Percentiles rank a stretch among this genome's conserved stretches.
Conservation (phyloP, 2,797 vertebrate species). For the Naso thynnoides region DNA sequence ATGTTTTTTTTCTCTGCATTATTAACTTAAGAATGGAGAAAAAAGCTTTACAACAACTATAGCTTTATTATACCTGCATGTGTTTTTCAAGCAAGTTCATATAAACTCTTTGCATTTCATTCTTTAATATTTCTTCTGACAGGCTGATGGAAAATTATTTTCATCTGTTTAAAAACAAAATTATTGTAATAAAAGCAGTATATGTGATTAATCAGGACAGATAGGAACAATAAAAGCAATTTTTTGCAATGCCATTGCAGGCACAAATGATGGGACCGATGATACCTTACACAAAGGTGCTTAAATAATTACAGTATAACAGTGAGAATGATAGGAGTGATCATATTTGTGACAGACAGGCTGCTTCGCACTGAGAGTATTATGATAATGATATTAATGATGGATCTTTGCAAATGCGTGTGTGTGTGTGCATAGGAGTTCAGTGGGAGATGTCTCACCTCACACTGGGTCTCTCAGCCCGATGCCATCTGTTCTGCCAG, state of each 20-base stretch:
- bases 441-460: conserved; percentile 76
- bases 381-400: conserved; percentile 83
- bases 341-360: conserved; percentile 78
- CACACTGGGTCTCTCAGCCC: conserved; percentile 82
- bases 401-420: conserved; percentile 73
- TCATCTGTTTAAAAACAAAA: conserved; percentile 23
- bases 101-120: background rate
- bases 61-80: background rate
- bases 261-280: conserved; percentile 57
- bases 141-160: conserved; percentile 22
- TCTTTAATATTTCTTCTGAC: background rate
- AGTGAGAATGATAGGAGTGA: conserved; percentile 74
- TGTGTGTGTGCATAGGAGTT: conserved; percentile 74
- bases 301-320: conserved; percentile 73
- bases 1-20: background rate
- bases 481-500: conserved; percentile 82
- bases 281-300: conserved; percentile 61
- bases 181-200: conserved; percentile 19
- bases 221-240: conserved; percentile 53
- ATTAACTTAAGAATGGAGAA: background rate
- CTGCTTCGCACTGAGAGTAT: conserved; percentile 73
- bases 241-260: conserved; percentile 54
- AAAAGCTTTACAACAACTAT: background rate
- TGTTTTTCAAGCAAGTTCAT: background rate
- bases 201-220: conserved; percentile 51